Conservation (phyloP, 2,113 vertebrate genomes). For the Petromus typicus region DNA sequence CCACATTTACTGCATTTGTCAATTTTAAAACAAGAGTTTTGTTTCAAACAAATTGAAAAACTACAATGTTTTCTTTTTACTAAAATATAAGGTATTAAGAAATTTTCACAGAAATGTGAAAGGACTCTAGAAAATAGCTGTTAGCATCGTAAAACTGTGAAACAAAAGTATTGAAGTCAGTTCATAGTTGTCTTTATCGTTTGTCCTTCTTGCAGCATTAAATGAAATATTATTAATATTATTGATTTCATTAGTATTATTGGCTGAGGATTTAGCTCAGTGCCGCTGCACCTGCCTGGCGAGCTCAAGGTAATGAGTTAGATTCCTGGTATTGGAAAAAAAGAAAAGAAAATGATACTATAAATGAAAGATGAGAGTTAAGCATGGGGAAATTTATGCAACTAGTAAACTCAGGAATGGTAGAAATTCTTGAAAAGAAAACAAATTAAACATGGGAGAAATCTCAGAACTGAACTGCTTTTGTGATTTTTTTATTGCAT, state of each 20-base stretch:
- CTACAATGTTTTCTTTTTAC: background rate
- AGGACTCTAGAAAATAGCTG: background rate
- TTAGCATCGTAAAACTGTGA: background rate
- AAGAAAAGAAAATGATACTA: background rate
- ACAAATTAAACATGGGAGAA: background rate
- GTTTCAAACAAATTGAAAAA: background rate
- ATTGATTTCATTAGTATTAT: background rate
- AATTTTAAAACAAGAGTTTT: background rate
- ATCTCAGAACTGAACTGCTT: background rate
- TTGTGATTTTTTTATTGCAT: background rate
- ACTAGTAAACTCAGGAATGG: background rate
- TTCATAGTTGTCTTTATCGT: background rate
- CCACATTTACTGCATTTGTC: background rate
- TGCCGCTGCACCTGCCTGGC: too few relatives aligned
- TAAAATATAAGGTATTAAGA: background rate
- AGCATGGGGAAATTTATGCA: background rate
- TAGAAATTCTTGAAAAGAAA: slow-evolving; percentile 33
- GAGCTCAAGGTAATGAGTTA: too few relatives aligned
- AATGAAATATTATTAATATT: background rate
- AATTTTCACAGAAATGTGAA: background rate
- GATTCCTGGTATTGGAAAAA: too few relatives aligned
- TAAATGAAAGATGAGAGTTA: slow-evolving; percentile 32
- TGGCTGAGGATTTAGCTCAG: too few relatives aligned
- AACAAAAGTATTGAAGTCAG: background rate
- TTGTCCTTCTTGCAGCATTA: background rate